Percentiles rank a stretch among this genome's conserved stretches.
These are phyloP conservation scores for Eupithecia vulgata DNA, from an alignment of 2,888 invertebrate genomes.

Conservation along the genomic window DNA sequence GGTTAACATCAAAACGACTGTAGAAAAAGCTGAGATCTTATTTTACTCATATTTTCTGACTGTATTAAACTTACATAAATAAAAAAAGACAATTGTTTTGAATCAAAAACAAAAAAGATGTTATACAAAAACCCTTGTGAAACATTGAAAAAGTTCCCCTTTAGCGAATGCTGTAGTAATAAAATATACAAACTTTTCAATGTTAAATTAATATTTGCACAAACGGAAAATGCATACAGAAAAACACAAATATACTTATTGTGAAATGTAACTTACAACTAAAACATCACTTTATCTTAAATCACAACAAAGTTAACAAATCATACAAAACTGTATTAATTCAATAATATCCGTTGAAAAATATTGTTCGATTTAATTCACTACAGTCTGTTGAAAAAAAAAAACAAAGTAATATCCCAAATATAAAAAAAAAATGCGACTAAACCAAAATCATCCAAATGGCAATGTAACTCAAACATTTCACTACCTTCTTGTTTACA, in stretches of 20 bases:
- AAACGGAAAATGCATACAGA: slow-evolving; percentile 33
- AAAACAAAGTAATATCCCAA: not conserved
- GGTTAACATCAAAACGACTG: slow-evolving; percentile 12
- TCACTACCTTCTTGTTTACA: not conserved
- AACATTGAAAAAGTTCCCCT: not conserved
- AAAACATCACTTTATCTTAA: slow-evolving; percentile 58
- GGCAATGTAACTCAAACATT: not conserved
- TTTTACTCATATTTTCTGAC: slow-evolving; percentile 23
- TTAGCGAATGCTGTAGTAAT: not conserved
- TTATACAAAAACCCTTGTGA: not conserved
- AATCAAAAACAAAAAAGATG: not conserved
- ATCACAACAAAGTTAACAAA: slow-evolving; percentile 44
- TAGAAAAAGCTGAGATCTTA: slow-evolving; percentile 32
- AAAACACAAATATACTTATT: slow-evolving; percentile 31
- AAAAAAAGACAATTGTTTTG: not conserved
- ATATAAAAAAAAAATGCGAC: not conserved
- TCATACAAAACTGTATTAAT: slow-evolving; percentile 24
- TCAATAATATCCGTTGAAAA: not conserved
- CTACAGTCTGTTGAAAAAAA: not conserved
- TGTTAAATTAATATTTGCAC: not conserved
- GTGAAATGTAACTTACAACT: slow-evolving; percentile 54
- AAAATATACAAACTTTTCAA: not conserved
- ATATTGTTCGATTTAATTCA: slow-evolving; percentile 10
- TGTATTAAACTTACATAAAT: not conserved
- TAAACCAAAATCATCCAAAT: not conserved